Evolutionary conservation across 2,888 invertebrate species (phyloP).

Genomic region (Galeopsomyia nigrocyanea): DNA sequence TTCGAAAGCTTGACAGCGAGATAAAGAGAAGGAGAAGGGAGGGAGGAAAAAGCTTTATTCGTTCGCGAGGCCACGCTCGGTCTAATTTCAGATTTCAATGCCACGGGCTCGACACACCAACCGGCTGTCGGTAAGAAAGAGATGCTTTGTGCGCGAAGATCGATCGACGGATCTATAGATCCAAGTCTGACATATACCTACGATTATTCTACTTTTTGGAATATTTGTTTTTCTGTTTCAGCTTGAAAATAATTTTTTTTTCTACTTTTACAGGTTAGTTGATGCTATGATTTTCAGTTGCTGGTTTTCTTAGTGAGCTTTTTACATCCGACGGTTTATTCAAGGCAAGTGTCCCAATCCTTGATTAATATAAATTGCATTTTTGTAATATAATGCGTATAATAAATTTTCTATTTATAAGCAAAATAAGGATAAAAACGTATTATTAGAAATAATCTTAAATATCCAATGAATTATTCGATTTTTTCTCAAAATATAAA

Average conservation of each 20-base stretch:
- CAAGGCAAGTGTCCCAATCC: too few species aligned
- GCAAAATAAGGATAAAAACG: too few species aligned
- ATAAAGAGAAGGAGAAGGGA: too few species aligned
- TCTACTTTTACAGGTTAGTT: neutral
- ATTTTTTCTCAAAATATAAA: too few species aligned
- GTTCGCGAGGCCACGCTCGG: conserved; percentile 6
- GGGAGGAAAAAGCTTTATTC: too few species aligned
- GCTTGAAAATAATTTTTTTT: neutral
- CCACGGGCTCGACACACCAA: conserved; percentile 39
- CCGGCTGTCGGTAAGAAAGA: conserved; percentile 4
- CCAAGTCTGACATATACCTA: neutral
- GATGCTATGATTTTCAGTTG: neutral
- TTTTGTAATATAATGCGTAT: too few species aligned
- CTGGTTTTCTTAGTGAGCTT: too few species aligned
- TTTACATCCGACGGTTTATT: too few species aligned
- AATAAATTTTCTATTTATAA: too few species aligned
- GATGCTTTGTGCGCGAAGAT: neutral
- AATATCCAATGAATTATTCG: too few species aligned
- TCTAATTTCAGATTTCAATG: conserved; percentile 59
- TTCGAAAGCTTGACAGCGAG: neutral
- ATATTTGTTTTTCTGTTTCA: neutral
- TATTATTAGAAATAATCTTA: too few species aligned
- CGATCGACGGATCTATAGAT: conserved; percentile 20
- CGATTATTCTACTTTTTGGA: conserved; percentile 1
- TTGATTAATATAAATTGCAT: too few species aligned